Evolutionary conservation across 2,888 invertebrate species (phyloP), one percentile per base, ranked within the genome.

Genomic region (Drosophila fulvimacula): DNA sequence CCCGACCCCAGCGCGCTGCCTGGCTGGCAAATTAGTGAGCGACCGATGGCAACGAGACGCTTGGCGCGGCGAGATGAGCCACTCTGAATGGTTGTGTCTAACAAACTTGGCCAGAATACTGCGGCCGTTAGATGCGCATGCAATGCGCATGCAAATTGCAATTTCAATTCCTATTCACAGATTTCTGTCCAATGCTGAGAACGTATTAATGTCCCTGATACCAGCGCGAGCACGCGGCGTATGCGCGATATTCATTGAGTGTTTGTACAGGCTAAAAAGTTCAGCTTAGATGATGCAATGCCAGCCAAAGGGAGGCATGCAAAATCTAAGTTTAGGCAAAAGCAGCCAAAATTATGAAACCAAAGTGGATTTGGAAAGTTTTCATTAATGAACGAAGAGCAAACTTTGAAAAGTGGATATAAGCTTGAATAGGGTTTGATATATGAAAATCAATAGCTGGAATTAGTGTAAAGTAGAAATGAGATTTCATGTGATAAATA

Each of bases 71-170:
- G 15, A 21, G 30, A 46, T 48, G 52, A 15, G 64, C 38, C 30
- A 21, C 51, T 44, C 51, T 44, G 62, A 49, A 63, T 68, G 44
- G 48, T 57, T 77, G 67, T 36, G 62, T 62, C 66, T 69, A 61
- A 64, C 74, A 62, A 81, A 77, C 61, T 57, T 69, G 73, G 66
- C 69, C 73, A 62, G 51, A 72, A 72, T 80, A 39, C 65, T 48
- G 77, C 51, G 73, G 44, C 42, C 39, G 51, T 32, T 38, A 53
- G 38, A 67, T 27, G 48, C 34, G 39, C 39, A 53, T 46, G 57
- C 52, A 57, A 42, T 15, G 70, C 52, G 70, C 52, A 78, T 73
- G 64, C 61, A 78, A 76, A 69, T 74, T 65, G 69, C 58, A 59
- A 62, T 62, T 56, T 58, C 57, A 61, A 62, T 69, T 76, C 34